Evolutionary conservation across 2,113 vertebrate genomes (phyloP).

Genomic region (Petromus typicus): DNA sequence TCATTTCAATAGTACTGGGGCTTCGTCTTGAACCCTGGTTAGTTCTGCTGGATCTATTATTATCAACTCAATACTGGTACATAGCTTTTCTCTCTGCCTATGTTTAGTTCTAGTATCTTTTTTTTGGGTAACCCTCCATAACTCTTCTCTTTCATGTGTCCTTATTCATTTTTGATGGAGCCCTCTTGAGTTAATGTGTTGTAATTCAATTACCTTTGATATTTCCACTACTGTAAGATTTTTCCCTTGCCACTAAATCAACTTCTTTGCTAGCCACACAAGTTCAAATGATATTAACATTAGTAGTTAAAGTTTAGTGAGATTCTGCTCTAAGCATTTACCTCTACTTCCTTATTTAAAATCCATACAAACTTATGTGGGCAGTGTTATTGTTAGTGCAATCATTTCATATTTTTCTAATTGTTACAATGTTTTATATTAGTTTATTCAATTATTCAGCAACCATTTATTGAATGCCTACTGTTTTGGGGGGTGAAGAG

Average conservation of each 20-base stretch:
- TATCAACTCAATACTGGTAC: background rate
- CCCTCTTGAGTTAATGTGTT: background rate
- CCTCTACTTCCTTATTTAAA: background rate
- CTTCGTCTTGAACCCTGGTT: background rate
- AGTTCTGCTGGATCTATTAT: background rate
- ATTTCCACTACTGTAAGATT: background rate
- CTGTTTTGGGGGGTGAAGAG: background rate
- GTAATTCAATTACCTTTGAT: background rate
- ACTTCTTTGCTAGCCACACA: background rate
- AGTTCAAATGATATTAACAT: background rate
- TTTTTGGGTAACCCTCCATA: no score
- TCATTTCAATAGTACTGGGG: background rate
- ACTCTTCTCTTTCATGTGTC: background rate
- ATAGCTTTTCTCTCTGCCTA: background rate
- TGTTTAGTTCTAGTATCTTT: background rate
- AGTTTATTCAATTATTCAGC: constrained; percentile 11
- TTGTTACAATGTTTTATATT: background rate
- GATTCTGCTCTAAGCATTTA: background rate
- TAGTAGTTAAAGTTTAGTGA: constrained; percentile 20
- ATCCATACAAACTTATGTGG: background rate
- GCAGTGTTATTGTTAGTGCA: background rate
- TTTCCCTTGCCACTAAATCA: background rate
- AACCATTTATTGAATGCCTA: constrained; percentile 16
- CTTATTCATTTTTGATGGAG: background rate
- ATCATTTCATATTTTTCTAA: background rate